Evolutionary conservation across 2,113 vertebrate genomes (phyloP).

Genomic region (Triplophysa tibetana): DNA sequence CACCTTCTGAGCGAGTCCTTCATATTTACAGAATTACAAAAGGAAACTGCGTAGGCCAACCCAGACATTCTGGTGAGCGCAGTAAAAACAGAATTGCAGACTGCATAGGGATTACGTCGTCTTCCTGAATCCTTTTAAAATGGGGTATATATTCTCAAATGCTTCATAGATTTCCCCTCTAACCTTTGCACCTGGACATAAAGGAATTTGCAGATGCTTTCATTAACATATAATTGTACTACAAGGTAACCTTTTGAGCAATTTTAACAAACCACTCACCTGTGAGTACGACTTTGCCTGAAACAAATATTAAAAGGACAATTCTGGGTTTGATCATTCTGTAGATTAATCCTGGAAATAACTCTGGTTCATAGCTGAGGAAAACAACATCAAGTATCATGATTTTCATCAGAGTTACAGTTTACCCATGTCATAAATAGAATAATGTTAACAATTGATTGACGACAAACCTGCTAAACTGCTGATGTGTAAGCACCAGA

Average conservation of each 20-base stretch:
- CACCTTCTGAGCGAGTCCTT: slow-evolving; percentile 15
- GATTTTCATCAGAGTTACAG: background rate
- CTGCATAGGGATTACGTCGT: slow-evolving; percentile 81
- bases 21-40: slow-evolving; percentile 48
- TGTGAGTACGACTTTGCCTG: slow-evolving; percentile 98
- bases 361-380: slow-evolving; percentile 92
- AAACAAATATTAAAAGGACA: slow-evolving; percentile 97
- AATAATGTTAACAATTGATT: background rate
- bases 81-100: slow-evolving; percentile 5
- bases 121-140: slow-evolving; percentile 97
- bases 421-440: background rate
- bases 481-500: slow-evolving; percentile 94
- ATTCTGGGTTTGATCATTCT: slow-evolving; percentile 99
- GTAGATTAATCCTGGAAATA: slow-evolving; percentile 98
- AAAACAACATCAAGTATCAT: background rate
- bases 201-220: background rate
- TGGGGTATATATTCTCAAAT: slow-evolving; percentile 99
- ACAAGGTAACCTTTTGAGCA: background rate
- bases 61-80: slow-evolving; percentile 27
- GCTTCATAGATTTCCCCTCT: slow-evolving; percentile 98
- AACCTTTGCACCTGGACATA: slow-evolving; percentile 89
- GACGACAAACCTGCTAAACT: slow-evolving; percentile 90
- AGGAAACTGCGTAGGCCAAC: slow-evolving; percentile 34
- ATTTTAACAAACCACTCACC: slow-evolving; percentile 73
- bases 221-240: background rate